These are phyloP conservation scores for Pseudolycoriella hygida DNA, from an alignment of 2,888 invertebrate genomes.

Conservation along the genomic window DNA sequence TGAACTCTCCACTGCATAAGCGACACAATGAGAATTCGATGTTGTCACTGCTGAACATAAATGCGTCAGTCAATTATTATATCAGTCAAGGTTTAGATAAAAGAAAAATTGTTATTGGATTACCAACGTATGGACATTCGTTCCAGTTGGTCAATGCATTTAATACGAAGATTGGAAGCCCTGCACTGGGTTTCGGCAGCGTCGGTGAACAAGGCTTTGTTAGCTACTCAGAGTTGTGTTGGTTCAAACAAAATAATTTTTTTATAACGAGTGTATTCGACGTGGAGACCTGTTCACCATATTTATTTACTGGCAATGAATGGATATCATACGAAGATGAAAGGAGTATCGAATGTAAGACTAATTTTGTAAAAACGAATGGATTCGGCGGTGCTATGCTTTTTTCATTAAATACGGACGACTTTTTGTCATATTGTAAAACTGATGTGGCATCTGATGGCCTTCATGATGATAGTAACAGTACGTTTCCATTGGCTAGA, in stretches of 20 bases:
- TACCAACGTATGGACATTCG: constrained; percentile 65
- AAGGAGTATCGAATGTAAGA: constrained; percentile 45
- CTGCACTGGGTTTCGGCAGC: constrained; percentile 48
- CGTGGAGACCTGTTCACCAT: constrained; percentile 54
- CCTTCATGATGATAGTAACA: constrained; percentile 6
- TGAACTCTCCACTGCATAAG: constrained; percentile 65
- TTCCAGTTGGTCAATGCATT: constrained; percentile 38
- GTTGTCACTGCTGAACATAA: constrained; percentile 56
- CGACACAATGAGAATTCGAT: constrained; percentile 41
- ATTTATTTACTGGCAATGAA: constrained; percentile 45
- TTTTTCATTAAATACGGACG: constrained; percentile 66
- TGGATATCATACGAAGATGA: constrained; percentile 75
- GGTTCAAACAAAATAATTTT: constrained; percentile 36
- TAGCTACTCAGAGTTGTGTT: constrained; percentile 50
- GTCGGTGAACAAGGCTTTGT: constrained; percentile 53
- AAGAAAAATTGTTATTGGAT: constrained; percentile 64
- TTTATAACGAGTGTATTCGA: constrained; percentile 41
- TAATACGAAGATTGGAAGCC: constrained; percentile 50
- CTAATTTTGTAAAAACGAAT: constrained; percentile 40
- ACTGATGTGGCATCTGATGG: too few relatives aligned
- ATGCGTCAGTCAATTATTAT: constrained; percentile 69
- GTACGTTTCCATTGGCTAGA: constrained; percentile 19
- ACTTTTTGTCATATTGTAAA: constrained; percentile 42
- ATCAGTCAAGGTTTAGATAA: constrained; percentile 52
- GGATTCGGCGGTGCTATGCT: constrained; percentile 68